phyloP scores from a whole-genome alignment of 2,113 vertebrate genomes.

The Typhlomys cinereus region DNA sequence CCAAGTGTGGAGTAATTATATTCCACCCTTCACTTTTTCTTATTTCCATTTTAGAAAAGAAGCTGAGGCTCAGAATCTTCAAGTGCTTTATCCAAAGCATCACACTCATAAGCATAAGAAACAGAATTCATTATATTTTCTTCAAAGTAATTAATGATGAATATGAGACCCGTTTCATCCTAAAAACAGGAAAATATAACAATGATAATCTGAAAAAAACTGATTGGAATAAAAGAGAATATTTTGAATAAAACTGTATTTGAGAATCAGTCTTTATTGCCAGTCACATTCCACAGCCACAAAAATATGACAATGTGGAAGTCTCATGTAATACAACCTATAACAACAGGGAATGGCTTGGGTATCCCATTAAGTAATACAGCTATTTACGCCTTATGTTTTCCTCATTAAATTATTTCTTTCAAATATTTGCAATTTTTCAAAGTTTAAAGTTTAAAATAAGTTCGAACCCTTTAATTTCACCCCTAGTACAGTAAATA shows the following conservation, averaged over 20 bases:
- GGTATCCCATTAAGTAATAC: not conserved
- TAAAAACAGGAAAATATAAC: not conserved
- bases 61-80: not conserved
- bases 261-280: not conserved
- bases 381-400: not conserved
- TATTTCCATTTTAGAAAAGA: not conserved
- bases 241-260: not conserved
- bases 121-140: not conserved
- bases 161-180: conserved; percentile 7
- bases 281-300: not conserved
- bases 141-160: not conserved
- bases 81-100: not conserved
- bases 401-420: not conserved
- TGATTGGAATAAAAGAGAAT: not conserved
- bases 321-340: not conserved
- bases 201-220: not conserved
- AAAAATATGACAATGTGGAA: not conserved
- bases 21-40: not conserved
- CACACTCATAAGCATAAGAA: not conserved
- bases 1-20: not conserved
- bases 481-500: not conserved
- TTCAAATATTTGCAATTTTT: not conserved
- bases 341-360: not conserved
- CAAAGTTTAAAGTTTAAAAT: not conserved
- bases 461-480: not conserved